Percentiles rank a stretch among this genome's conserved stretches.
phyloP scores from a whole-genome alignment of 2,113 vertebrate species.

The Ammodramus savannarum region DNA sequence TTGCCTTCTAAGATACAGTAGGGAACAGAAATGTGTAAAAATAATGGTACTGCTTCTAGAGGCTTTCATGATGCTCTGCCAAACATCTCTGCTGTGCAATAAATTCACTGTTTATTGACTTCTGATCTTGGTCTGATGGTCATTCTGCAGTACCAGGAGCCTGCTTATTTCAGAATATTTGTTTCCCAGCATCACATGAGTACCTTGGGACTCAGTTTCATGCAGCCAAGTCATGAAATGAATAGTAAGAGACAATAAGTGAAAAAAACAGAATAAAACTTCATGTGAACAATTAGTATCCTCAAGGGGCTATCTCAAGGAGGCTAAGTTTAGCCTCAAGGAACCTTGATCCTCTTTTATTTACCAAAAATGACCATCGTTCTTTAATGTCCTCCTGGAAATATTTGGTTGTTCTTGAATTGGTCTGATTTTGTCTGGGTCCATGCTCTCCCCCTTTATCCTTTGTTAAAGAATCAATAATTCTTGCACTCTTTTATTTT shows the following conservation, averaged over 20 bases:
- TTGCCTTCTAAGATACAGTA: not conserved
- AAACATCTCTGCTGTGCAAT: not conserved
- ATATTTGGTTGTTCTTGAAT: not conserved
- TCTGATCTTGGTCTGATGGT: not conserved
- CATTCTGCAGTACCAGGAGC: not conserved
- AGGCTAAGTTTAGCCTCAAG: not conserved
- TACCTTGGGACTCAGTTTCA: not conserved
- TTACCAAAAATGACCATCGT: not conserved
- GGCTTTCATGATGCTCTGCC: not conserved
- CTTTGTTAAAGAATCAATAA: not conserved
- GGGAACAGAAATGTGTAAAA: not conserved
- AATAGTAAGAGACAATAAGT: not conserved
- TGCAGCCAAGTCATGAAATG: fast-evolving
- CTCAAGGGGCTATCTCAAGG: not conserved
- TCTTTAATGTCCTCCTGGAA: not conserved
- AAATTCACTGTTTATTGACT: not conserved
- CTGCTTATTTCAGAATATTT: not conserved
- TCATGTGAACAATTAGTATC: not conserved
- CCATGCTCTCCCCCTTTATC: not conserved
- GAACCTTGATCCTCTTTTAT: not conserved
- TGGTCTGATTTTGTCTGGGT: not conserved
- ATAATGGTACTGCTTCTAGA: not conserved
- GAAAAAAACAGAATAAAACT: not conserved
- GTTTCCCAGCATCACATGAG: not conserved
- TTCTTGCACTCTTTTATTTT: not conserved